Evolutionary conservation across 2,797 vertebrate genomes (phyloP), one percentile per base, ranked within the genome.

Genomic region (Huso huso): DNA sequence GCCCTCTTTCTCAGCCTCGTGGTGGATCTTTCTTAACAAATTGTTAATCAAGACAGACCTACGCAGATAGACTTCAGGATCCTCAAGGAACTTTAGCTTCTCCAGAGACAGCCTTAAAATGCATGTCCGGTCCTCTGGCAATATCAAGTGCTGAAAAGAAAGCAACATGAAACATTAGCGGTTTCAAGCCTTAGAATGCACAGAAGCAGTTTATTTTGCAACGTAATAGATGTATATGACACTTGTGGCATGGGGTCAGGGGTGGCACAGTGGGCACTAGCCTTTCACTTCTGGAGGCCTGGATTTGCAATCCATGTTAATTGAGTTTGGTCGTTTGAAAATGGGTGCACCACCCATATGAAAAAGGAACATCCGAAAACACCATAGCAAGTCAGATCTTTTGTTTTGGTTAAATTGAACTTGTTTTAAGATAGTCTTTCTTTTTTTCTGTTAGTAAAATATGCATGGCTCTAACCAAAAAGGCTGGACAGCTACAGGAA

Each of bases 31-130:
- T 83, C 88, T 85, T 37, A 37, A 89, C 83, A 99, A 87, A 88
- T 99, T 99, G 90, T 99, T 98, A 88, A 99, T 98, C 84, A 99
- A 89, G 79, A 99, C 96, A 49, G 95, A 96, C 82, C 95, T 93
- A 74, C 93, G 85, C 78, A 99, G 88, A 81, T 96, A 97, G 77
- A 86, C 87, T 85, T 99, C 96, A 0, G 95, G 95, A 79, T 99
- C 95, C 53, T 98, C 95, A 76, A 98, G 90, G 89, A 97, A 96
- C 79, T 91, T 89, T 71, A 99, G 92, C 82, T 98, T 98, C 88
- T 98, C 93, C 83, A 99, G 91, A 69, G 95, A 99, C 71, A 99
- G 85, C 82, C 93, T 94, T 76, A 97, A 87, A 81, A 99, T 97
- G 83, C 95, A 96, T 84, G 93, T 92, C 73, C 94, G 90, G 80